Base-by-base conservation (phyloP, 1,140 invertebrate genomes). In the Mylabris phalerata region DNA sequence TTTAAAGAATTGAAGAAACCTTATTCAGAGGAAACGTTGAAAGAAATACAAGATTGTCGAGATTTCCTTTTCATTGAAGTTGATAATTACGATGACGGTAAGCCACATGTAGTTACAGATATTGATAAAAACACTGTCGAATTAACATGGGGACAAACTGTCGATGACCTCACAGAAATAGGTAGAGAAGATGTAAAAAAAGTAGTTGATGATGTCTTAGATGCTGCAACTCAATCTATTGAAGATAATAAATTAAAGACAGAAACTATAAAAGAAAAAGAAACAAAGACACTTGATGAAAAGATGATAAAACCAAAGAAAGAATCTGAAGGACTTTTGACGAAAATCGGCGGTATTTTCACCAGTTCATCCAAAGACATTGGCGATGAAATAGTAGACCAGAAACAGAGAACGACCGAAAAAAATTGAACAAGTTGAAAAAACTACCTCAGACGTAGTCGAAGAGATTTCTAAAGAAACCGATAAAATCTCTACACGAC, bases 21-120 rank as follows among this genome's bases (percentile, higher is more conserved):
- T 39, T 48, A 48, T 26, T 26, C 54, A 9, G 27, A 45, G 4
- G 54, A 56, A 40, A 27, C 26, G 0, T 40, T 43, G 7, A 48
- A 56, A 48, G n/a, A 48, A 6, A 56, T 48, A 10, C 44, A 54
- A 9, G 42, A 54, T 54, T 54, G 51, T 11, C 51, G 51, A 13
- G 51, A 54, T 25, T 54, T 54, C 32, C 38, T 54, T 9, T 54
- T 54, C 46, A 54, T 54, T 11, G 51, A 54, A 54, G 51, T 54
- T 26, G 51, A 54, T 46, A 54, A 54, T 11, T 54, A 54, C 32
- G 51, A 54, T 39, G 51, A 54, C n/a, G 42, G 42, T 11, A 46
- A 45, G 45, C 42, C 25, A 4, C 25, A 46, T 2, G 42, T 54
- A 32, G 51, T 54, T 11, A 54, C 51, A 9, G 51, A 54, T 32